Base-by-base conservation (phyloP, 2,888 invertebrate species). In the Cantharis rufa region DNA sequence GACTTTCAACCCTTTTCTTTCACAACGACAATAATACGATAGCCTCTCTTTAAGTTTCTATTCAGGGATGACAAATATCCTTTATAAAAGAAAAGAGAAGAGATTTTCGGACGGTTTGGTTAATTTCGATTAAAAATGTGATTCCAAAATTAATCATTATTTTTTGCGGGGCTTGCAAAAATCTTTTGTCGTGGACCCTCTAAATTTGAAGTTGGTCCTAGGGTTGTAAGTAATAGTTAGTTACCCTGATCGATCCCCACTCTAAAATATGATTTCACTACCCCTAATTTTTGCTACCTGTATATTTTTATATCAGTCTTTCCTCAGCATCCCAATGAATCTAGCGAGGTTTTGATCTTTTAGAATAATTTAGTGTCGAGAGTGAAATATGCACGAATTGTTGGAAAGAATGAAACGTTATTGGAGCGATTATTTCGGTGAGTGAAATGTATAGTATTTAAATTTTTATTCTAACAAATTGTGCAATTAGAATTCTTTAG, bases 381-480 rank as follows among this genome's bases (percentile, higher is more conserved):
- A 24, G 28, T 79, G 64, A 75, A 84, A 83, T 84, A 83, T 83
- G 74, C 80, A 84, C 18, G 85, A 85, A 66, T 76, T 85, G 18
- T 83, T 84, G 71, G 72, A 85, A 74, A 86, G 84, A 78, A 85
- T 85, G 84, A 84, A 82, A 72, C 76, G 85, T 61, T 84, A 85
- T 75, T 86, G 84, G 81, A 81, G 82, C 62, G 82, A 84, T 75
- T 80, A 83, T 71, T 79, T 81, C 27, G 86, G 86, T 86, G 79
- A 85, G 84, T 81, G 69, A 69, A 62, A 11, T 71, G 63, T 62
- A 18, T 0, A 28, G 28, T 62, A 71, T 62, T 21, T 61, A 27
- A 48, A 48, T 66, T 66, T 66, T 15, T 28, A 28, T 10, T 11
- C 27, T 11, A 63, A 10, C 10, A 10, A 18, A 18, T 15, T 68